Base-by-base conservation (phyloP, 2,888 invertebrate species). In the Andrena dorsata region DNA sequence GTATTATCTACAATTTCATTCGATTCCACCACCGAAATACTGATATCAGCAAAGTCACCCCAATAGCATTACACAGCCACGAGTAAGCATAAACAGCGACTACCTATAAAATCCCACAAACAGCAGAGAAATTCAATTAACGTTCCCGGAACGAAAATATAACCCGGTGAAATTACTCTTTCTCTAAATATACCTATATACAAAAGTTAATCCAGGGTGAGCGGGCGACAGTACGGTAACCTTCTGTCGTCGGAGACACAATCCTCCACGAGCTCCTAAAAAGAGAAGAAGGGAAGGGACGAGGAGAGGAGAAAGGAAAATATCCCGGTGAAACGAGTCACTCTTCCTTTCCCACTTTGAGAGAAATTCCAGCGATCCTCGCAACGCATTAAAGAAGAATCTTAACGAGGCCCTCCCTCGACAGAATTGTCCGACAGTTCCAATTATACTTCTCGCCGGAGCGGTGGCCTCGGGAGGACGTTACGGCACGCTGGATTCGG, bases 381-480 rank as follows among this genome's bases (percentile, higher is more conserved):
- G 53, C 30, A 64, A 16, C 60, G 26, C 56, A 76, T 83, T 84
- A 78, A 76, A 81, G 83, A 53, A 58, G 73, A 73, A 64, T 71
- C 60, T 85, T 84, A 85, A 84, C 82, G 74, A 85, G 84, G 35
- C 51, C 75, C 73, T 77, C 65, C 41, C 41, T 74, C 76, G 74
- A 73, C 76, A 51, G 77, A 75, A 85, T 84, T 84, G 73, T 84
- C 61, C 71, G 69, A 41, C 56, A 47, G 76, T 26, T 76, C 74
- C 84, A 85, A 84, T 85, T 85, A 85, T 82, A 64, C 72, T 81
- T 84, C 76, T 51, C 74, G 28, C 41, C 41, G 26, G 53, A 75
- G 71, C 72, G 53, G 69, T 56, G 78, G 58, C 78, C 74, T 53
- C 56, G 63, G 51, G 35, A 35, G 72, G 35, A 28, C 71, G 35